phyloP scores from a whole-genome alignment of 2,113 vertebrate genomes.

The Philantomba maxwellii region DNA sequence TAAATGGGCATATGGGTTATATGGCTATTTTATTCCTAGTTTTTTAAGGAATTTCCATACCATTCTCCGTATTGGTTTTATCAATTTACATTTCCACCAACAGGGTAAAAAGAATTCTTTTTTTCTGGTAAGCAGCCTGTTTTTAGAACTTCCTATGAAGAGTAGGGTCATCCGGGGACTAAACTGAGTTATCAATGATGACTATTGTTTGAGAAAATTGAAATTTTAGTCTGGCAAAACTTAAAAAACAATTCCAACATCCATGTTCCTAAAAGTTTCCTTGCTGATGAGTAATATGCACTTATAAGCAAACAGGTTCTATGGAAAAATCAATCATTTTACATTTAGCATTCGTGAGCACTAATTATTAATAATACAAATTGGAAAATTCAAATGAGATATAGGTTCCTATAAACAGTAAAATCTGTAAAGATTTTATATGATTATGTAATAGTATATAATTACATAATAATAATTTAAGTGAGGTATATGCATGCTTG shows the following conservation, averaged over 20 bases:
- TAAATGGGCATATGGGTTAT: not conserved
- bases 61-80: not conserved
- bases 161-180: not conserved
- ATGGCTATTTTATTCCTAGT: not conserved
- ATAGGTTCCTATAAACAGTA: not conserved
- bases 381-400: not conserved
- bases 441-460: not conserved
- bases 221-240: not conserved
- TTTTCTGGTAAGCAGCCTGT: not conserved
- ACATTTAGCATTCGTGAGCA: not conserved
- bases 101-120: not conserved
- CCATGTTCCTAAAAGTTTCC: not conserved
- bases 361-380: not conserved
- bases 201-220: not conserved
- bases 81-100: not conserved
- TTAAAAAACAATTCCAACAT: not conserved
- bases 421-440: not conserved
- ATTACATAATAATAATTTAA: not conserved
- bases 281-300: not conserved
- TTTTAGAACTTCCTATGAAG: not conserved
- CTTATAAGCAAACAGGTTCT: not conserved
- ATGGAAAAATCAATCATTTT: not conserved
- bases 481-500: not conserved
- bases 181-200: not conserved
- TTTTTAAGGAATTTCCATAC: not conserved